Evolutionary conservation across 64 coral and sea anemone genomes (phyloP).

Genomic region (Pocillopora damicornis): DNA sequence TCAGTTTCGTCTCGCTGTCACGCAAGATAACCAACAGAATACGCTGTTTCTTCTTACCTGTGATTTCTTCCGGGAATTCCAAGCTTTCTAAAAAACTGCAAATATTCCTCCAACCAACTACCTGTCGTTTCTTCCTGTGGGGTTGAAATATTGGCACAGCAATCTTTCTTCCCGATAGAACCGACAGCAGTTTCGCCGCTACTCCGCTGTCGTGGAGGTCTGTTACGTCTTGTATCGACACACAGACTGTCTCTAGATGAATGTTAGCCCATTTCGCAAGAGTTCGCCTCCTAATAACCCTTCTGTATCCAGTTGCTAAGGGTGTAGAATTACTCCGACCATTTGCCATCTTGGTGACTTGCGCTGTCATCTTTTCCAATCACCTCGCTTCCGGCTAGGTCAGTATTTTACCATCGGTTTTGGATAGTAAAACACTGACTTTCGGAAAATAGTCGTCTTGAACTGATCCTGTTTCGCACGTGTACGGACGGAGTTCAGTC

Average conservation of each 20-base stretch:
- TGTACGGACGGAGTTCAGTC: neutral
- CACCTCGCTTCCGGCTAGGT: too few relatives aligned
- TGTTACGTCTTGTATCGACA: constrained; percentile 58
- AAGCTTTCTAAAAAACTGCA: constrained; percentile 55
- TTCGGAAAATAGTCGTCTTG: neutral
- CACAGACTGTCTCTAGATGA: constrained; percentile 14
- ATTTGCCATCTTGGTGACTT: neutral
- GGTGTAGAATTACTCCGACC: neutral
- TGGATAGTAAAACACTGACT: neutral
- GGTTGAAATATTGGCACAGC: constrained; percentile 47
- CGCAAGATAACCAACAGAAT: neutral
- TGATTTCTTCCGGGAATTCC: constrained; percentile 43
- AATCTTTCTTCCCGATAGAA: constrained; percentile 55
- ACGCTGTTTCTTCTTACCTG: neutral
- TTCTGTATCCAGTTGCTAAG: constrained; percentile 34
- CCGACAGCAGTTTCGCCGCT: constrained; percentile 44
- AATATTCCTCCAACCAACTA: constrained; percentile 59
- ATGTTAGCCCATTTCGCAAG: constrained; percentile 93
- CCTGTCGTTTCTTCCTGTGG: constrained; percentile 41
- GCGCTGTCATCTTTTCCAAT: neutral
- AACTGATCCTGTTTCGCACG: neutral
- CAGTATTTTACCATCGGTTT: neutral
- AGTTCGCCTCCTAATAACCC: constrained; percentile 68
- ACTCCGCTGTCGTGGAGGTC: constrained; percentile 49
- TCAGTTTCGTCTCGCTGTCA: neutral